Conservation (phyloP, 2,888 invertebrate genomes). For the Spodoptera picta region DNA sequence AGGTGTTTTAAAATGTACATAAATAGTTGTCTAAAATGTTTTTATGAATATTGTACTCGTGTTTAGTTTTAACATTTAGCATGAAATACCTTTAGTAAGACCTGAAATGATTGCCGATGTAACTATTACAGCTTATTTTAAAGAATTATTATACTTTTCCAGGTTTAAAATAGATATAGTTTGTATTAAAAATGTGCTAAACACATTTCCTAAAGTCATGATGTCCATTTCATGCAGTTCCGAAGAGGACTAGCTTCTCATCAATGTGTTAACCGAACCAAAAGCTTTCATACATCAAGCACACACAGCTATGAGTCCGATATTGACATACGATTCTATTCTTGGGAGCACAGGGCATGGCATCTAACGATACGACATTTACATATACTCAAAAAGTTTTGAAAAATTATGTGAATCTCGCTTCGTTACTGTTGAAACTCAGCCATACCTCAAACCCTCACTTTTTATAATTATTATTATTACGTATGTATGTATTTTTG, state of each 20-base stretch:
- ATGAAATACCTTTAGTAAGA: too few relatives aligned
- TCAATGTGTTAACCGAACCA: slow-evolving; percentile 70
- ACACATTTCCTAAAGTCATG: slow-evolving; percentile 39
- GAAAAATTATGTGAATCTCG: not conserved
- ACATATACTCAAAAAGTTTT: slow-evolving; percentile 12
- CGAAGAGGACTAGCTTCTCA: slow-evolving; percentile 50
- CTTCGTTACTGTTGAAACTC: not conserved
- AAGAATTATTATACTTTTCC: too few relatives aligned
- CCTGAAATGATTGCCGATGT: too few relatives aligned
- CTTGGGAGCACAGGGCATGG: slow-evolving; percentile 33
- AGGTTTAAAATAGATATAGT: too few relatives aligned
- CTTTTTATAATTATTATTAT: slow-evolving; percentile 20
- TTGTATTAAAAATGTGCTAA: slow-evolving; percentile 6
- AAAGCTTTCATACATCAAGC: slow-evolving; percentile 78
- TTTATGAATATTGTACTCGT: too few relatives aligned
- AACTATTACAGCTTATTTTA: too few relatives aligned
- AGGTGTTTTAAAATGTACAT: too few relatives aligned
- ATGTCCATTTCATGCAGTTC: slow-evolving; percentile 6
- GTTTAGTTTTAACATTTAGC: too few relatives aligned
- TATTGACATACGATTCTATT: slow-evolving; percentile 78
- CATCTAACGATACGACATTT: slow-evolving; percentile 7
- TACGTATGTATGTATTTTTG: slow-evolving; percentile 40
- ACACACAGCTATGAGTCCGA: slow-evolving; percentile 82
- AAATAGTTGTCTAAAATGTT: too few relatives aligned
- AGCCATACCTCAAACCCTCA: not conserved